Conservation (phyloP, 2,888 invertebrate genomes). For the Periphyllus acericola region DNA sequence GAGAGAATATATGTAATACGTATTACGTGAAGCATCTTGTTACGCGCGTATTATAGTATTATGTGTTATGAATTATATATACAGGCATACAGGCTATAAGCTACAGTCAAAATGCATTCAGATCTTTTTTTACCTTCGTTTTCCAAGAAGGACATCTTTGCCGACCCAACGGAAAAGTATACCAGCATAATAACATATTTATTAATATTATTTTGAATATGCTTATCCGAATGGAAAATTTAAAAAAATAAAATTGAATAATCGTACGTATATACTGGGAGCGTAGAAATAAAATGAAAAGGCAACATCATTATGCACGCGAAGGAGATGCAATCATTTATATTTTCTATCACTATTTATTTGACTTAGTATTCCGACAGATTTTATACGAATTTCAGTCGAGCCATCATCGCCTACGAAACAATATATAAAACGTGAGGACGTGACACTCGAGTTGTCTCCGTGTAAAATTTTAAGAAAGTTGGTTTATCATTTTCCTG, state of each 20-base stretch:
- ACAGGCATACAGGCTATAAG: no score
- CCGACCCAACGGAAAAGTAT: neutral
- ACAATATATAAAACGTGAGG: neutral
- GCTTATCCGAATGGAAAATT: neutral
- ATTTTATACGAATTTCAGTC: neutral
- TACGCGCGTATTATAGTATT: neutral
- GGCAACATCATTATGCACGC: neutral
- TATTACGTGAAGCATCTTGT: neutral
- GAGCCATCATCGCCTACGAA: neutral
- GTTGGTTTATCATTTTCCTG: neutral
- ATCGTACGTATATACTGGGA: neutral
- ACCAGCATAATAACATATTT: neutral
- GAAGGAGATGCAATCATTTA: neutral
- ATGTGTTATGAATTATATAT: no score
- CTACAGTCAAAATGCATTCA: neutral
- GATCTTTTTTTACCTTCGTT: neutral
- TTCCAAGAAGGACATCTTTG: neutral
- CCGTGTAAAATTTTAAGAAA: neutral
- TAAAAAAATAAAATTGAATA: neutral
- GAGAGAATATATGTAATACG: neutral
- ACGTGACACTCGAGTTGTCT: neutral
- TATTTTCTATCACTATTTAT: neutral
- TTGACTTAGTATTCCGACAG: neutral
- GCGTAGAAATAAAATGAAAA: neutral
- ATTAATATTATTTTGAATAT: neutral